Conservation (phyloP, 1,140 invertebrate genomes). For the Berghia stephanieae region DNA sequence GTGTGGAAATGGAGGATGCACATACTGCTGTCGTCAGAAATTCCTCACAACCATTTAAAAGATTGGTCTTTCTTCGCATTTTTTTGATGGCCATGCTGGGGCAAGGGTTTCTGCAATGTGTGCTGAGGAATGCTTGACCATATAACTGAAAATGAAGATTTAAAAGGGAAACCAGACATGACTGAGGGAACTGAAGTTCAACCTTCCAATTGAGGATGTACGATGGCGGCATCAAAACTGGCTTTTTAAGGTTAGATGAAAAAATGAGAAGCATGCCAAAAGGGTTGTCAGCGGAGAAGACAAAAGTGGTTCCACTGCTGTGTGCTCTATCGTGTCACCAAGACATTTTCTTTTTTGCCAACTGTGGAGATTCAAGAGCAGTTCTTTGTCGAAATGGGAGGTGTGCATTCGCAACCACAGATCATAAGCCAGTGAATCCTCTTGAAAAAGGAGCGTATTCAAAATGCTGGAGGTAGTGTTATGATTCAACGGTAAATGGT, state of each 20-base stretch:
- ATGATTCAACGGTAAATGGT: constrained; percentile 90
- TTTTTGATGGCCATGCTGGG: constrained; percentile 99
- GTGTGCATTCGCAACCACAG: constrained; percentile 89
- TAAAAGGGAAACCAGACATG: constrained; percentile 61
- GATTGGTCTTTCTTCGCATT: constrained; percentile 99
- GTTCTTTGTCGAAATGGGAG: constrained; percentile 84
- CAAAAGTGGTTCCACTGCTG: constrained; percentile 96
- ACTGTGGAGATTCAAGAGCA: constrained; percentile 95
- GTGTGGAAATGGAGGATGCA: constrained; percentile 94
- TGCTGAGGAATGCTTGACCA: constrained; percentile 80
- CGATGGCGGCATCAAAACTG: constrained; percentile 86
- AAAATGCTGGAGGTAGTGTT: constrained; percentile 95
- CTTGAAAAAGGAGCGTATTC: constrained; percentile 92
- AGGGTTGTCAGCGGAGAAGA: constrained; percentile 85
- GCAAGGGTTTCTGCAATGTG: constrained; percentile 91
- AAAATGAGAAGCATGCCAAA: constrained; percentile 88
- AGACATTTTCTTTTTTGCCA: constrained; percentile 75
- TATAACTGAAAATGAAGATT: constrained; percentile 63
- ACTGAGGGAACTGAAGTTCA: constrained; percentile 61
- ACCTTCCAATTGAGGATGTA: constrained; percentile 73
- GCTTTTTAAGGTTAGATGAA: constrained; percentile 86
- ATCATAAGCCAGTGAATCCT: constrained; percentile 94
- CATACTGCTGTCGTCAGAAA: constrained; percentile 79
- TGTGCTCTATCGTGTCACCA: constrained; percentile 93
- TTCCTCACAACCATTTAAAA: constrained; percentile 72